These are phyloP conservation scores for Semaprochilodus insignis DNA, from an alignment of 2,797 vertebrate genomes.

Conservation along the genomic window DNA sequence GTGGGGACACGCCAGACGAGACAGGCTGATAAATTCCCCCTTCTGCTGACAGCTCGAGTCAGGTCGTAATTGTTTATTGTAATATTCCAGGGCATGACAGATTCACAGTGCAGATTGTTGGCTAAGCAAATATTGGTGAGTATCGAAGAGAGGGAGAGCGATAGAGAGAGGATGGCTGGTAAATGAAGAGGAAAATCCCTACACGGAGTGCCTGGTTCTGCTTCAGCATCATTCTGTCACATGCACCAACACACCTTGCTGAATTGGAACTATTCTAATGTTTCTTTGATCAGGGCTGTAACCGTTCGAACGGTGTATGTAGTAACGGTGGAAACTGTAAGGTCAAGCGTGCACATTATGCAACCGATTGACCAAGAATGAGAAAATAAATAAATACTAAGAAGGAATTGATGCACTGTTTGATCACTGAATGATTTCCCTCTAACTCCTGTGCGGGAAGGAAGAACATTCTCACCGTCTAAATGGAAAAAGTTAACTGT, in stretches of 20 bases:
- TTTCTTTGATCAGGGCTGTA: constrained; percentile 18
- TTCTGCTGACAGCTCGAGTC: constrained; percentile 65
- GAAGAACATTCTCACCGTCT: neutral
- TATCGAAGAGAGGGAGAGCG: constrained; percentile 14
- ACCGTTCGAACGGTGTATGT: neutral
- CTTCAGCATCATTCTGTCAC: constrained; percentile 42
- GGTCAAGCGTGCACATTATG: too few relatives aligned
- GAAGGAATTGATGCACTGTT: too few relatives aligned
- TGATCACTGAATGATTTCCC: too few relatives aligned
- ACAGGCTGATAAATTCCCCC: constrained; percentile 66
- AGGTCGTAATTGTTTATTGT: constrained; percentile 76
- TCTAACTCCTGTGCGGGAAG: too few relatives aligned
- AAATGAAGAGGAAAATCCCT: constrained; percentile 65
- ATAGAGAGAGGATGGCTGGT: constrained; percentile 48
- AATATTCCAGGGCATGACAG: constrained; percentile 66
- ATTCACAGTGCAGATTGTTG: constrained; percentile 64
- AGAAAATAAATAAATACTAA: too few relatives aligned
- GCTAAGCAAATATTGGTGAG: constrained; percentile 64
- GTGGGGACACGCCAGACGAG: constrained; percentile 19
- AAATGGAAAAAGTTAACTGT: neutral
- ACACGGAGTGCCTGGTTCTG: constrained; percentile 58
- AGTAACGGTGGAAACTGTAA: neutral
- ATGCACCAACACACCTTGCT: constrained; percentile 23
- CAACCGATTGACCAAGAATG: too few relatives aligned
- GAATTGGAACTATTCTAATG: constrained; percentile 27